Evolutionary conservation across 2,113 vertebrate species (phyloP).

Genomic region (Deroptyus accipitrinus): DNA sequence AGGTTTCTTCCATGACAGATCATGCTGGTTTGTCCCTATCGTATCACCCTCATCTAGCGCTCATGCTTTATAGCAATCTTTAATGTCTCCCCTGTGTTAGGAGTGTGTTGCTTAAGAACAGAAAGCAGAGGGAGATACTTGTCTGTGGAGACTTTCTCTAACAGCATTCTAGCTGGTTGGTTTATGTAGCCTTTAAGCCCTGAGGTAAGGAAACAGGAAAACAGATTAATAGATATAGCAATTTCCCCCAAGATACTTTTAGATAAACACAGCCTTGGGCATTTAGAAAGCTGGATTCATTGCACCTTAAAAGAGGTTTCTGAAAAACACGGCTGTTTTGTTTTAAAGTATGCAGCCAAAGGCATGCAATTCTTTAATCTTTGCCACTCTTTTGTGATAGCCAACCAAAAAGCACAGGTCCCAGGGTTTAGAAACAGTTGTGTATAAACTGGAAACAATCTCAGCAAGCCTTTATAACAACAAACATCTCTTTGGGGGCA

Average conservation of each 20-base stretch:
- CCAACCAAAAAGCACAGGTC: slow-evolving; percentile 52
- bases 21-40: slow-evolving; percentile 11
- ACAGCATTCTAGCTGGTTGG: slow-evolving; percentile 31
- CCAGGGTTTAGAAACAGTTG: slow-evolving; percentile 55
- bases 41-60: background rate
- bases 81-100: background rate
- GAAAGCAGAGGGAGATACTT: slow-evolving; percentile 20
- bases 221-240: slow-evolving; percentile 64
- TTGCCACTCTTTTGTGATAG: slow-evolving; percentile 56
- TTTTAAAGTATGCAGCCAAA: slow-evolving; percentile 69
- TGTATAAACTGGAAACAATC: slow-evolving; percentile 64
- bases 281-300: slow-evolving; percentile 70
- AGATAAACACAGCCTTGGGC: slow-evolving; percentile 71
- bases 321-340: slow-evolving; percentile 60
- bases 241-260: slow-evolving; percentile 66
- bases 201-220: slow-evolving; percentile 70
- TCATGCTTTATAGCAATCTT: background rate
- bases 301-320: slow-evolving; percentile 66
- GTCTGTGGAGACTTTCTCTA: slow-evolving; percentile 37
- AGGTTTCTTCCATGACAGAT: slow-evolving; percentile 18
- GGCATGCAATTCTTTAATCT: slow-evolving; percentile 68
- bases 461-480: slow-evolving; percentile 65
- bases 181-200: slow-evolving; percentile 59
- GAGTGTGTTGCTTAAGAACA: slow-evolving; percentile 14
- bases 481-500: slow-evolving; percentile 66